Base-by-base conservation (phyloP, 2,797 vertebrate species). In the Limosa lapponica region DNA sequence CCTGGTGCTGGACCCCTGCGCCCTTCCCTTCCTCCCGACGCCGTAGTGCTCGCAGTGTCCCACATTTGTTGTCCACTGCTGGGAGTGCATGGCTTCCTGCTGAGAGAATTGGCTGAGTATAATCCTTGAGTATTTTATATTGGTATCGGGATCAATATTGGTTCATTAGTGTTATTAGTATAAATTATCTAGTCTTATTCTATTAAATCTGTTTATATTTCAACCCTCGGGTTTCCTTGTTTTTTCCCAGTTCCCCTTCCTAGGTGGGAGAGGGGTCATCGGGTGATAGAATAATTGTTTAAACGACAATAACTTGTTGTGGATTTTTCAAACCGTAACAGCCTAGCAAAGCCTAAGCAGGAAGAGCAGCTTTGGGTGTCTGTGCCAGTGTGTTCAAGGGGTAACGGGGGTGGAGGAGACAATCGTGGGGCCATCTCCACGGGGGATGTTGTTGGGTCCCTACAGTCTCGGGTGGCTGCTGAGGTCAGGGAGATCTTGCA, bases 381-480 rank as follows among this genome's bases (percentile, higher is more conserved):
- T 4, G 1, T 28, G 41, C 27, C 19, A 22, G n/a, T 7, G n/a
- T 24, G n/a, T n/a, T 72, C 25, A 15, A 39, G 24, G 28, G n/a
- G 14, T 30, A 9, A 8, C 1, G 12, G 27, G 6, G 8, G 9
- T 6, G 16, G 12, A 22, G 24, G 27, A 52, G 44, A 24, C 19
- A 34, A 5, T 7, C 0, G 2, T 23, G 51, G 30, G 48, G 28
- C 28, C 5, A 3, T 24, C 8, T 12, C 23, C 27, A 8, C 2
- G 18, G 36, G 9, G 6, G 10, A 7, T 36, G 34, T 6, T 1
- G 1, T 27, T 27, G 51, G 11, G 34, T 55, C 30, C n/a, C 24
- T 75, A 32, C 4, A 2, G 22, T 27, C 2, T 48, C 8, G 46
- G 23, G 25, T 17, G 18, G 18, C 27, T 13, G 54, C 49, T 13